Percentiles rank a stretch among this genome's conserved stretches.
These are phyloP conservation scores for Neoseiulus cucumeris DNA, from an alignment of 1,140 invertebrate genomes.

Conservation along the genomic window DNA sequence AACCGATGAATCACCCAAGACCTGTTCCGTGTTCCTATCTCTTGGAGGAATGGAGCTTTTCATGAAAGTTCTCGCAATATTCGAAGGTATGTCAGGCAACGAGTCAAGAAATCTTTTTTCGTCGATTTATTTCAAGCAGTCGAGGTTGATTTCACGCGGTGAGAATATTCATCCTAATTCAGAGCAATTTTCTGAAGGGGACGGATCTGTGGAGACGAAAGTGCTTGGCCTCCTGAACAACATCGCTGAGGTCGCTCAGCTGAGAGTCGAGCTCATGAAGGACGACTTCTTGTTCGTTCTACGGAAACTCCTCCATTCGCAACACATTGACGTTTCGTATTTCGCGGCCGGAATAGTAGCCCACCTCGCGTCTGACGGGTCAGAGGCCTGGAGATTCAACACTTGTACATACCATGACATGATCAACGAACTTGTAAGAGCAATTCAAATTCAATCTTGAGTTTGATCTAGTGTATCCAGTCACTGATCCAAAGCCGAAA, in stretches of 20 bases:
- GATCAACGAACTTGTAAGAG: constrained; percentile 33
- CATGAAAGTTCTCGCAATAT: constrained; percentile 32
- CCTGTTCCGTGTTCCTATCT: constrained; percentile 48
- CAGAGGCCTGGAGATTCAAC: constrained; percentile 32
- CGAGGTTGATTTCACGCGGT: not conserved
- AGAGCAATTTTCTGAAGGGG: constrained; percentile 23
- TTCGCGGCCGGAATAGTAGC: constrained; percentile 62
- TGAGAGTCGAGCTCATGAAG: constrained; percentile 40
- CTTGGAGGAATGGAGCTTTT: constrained; percentile 48
- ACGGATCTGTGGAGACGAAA: constrained; percentile 52
- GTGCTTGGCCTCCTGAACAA: constrained; percentile 58
- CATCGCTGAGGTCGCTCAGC: constrained; percentile 47
- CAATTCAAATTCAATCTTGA: not conserved
- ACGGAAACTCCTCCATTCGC: constrained; percentile 39
- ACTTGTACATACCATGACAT: constrained; percentile 31
- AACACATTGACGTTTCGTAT: constrained; percentile 56
- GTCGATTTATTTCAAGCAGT: not conserved
- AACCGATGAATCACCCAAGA: constrained; percentile 50
- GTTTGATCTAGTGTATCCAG: too few species aligned
- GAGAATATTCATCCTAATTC: too few species aligned
- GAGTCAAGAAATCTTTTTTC: not conserved
- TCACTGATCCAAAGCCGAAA: too few species aligned
- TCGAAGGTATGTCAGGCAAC: constrained; percentile 31
- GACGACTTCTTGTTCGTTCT: constrained; percentile 41
- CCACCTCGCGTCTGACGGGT: constrained; percentile 44